These are phyloP conservation scores for Melanostoma mellinum DNA, from an alignment of 2,888 invertebrate species.

Conservation along the genomic window DNA sequence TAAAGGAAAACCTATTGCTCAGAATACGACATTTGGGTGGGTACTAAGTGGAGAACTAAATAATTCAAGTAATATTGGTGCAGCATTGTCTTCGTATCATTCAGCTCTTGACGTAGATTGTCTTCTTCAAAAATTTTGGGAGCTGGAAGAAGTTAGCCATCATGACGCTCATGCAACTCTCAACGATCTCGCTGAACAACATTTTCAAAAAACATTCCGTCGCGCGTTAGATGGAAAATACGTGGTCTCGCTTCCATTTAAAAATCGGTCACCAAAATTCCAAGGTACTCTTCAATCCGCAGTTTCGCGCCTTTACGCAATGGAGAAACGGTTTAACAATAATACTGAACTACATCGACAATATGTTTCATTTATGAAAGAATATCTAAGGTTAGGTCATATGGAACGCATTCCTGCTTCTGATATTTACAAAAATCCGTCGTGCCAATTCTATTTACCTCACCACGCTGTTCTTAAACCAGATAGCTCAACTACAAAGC, in stretches of 20 bases:
- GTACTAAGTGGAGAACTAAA: constrained; percentile 48
- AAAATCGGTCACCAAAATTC: too few species aligned
- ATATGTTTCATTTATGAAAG: constrained; percentile 21
- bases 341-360: constrained; percentile 14
- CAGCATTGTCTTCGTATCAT: constrained; percentile 22
- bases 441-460: constrained; percentile 15
- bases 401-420: constrained; percentile 15
- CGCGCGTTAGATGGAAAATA: too few species aligned
- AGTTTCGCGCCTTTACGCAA: neutral
- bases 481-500: constrained; percentile 29
- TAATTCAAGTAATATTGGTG: neutral
- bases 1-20: too few species aligned
- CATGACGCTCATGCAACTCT: too few species aligned
- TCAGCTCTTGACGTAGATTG: constrained; percentile 33
- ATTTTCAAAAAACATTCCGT: too few species aligned
- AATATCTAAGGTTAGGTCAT: constrained; percentile 33
- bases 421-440: neutral
- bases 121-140: constrained; percentile 41
- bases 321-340: constrained; percentile 30
- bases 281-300: too few species aligned
- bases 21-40: constrained; percentile 19
- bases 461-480: constrained; percentile 25
- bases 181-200: too few species aligned
- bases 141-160: too few species aligned
- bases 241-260: neutral